Evolutionary conservation across 2,888 invertebrate genomes (phyloP), one percentile per base, ranked within the genome.

Genomic region (Andrena fulva): DNA sequence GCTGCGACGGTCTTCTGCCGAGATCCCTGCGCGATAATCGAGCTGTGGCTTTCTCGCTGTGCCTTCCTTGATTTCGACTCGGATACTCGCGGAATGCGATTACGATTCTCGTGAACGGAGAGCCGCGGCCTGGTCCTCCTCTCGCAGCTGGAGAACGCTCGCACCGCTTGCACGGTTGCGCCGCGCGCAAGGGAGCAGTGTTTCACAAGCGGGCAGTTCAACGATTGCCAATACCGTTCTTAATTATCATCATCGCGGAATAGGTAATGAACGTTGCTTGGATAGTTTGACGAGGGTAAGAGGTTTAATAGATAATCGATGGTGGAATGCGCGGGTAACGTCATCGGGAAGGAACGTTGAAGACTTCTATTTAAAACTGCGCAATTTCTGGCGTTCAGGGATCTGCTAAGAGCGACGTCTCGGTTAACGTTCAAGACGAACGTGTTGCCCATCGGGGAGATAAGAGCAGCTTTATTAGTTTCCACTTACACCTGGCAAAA

Each of bases 381-480:
- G 5, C 16, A 66, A 50, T 70, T 60, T 60, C n/a, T 60, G 31
- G 10, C 48, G 7, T 20, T 35, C 12, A 29, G 35, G 12, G 31
- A 24, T 60, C 16, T 16, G 27, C 12, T n/a, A 20, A 52, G n/a
- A 20, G 20, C 52, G 52, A 52, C 52, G 20, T 8, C 20, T 52
- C n/a, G 52, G n/a, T 42, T 42, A 42, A 20, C n/a, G n/a, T 52
- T 20, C 29, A 50, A 63, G 63, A 66, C 59, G 8, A 27, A 24
- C 31, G 48, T 67, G 35, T 68, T 62, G 48, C 8, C 29, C 54
- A 66, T 69, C 60, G 63, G 7, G 16, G 8, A 16, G 79, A 85
- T 85, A 80, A 64, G 70, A 10, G 12, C 64, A 70, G 71, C 54
- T 78, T 86, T 77, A 85, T 86, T 86, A 82, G 73, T 66, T 54